These are phyloP conservation scores for Acanthopleura granulata DNA, from an alignment of 2,888 invertebrate species.

Conservation along the genomic window DNA sequence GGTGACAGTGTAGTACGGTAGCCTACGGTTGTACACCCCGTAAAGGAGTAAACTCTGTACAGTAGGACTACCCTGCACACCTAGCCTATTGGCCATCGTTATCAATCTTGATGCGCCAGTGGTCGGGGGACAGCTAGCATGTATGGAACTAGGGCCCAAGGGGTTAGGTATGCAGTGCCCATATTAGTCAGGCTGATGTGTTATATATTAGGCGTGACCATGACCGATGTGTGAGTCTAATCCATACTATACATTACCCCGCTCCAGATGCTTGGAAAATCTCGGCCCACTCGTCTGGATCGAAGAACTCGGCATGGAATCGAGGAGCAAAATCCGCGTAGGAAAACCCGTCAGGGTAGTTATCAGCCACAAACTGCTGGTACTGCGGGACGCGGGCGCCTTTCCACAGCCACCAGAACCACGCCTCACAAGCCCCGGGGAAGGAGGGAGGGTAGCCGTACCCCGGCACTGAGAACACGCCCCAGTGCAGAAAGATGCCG, in stretches of 20 bases:
- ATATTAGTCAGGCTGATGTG: too few relatives aligned
- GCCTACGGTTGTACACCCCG: too few relatives aligned
- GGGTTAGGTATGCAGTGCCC: too few relatives aligned
- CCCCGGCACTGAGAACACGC: conserved; percentile 69
- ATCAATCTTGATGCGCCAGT: too few relatives aligned
- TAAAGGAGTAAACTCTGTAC: too few relatives aligned
- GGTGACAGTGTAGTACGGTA: too few relatives aligned
- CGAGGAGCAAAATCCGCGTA: conserved; percentile 91
- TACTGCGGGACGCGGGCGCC: conserved; percentile 43
- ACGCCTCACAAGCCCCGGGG: conserved; percentile 74
- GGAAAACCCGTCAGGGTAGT: conserved; percentile 85
- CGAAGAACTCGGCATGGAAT: conserved; percentile 88
- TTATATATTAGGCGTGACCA: too few relatives aligned
- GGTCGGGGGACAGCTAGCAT: too few relatives aligned
- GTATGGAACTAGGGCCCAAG: too few relatives aligned
- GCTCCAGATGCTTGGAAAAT: conserved; percentile 87
- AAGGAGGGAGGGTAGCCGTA: conserved; percentile 29
- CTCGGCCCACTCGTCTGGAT: conserved; percentile 85
- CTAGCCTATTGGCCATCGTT: too few relatives aligned
- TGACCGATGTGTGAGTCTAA: too few relatives aligned
- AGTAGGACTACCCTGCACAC: too few relatives aligned
- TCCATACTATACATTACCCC: conserved; percentile 73
- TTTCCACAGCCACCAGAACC: conserved; percentile 92
- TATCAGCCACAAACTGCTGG: conserved; percentile 80
- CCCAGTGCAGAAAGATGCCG: conserved; percentile 72